Evolutionary conservation across 53 echinoderm and acorn worm species (phyloP), one percentile per base, ranked within the genome.

Genomic region (Temnopleurus reevesii): DNA sequence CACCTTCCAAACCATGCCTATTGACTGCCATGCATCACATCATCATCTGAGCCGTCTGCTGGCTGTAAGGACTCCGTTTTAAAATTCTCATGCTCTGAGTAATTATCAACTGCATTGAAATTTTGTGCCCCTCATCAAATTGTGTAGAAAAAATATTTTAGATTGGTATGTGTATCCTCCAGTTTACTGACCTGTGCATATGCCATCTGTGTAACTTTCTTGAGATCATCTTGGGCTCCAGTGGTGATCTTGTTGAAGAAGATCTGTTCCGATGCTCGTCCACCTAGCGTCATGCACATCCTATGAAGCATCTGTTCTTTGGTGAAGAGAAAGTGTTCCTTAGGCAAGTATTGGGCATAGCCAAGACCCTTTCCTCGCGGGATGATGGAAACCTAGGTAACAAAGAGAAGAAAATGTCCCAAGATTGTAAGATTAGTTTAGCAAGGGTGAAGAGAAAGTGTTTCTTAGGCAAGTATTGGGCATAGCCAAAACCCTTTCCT

Each of bases 201-300:
- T 8, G 95, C 95, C 56, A 92, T 84, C 91, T 97, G 98, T 17
- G 98, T 97, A 65, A 97, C 95, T 76, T 97, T 97, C 90, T 94
- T 95, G 2, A 97, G 93, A 76, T 97, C 98, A 90, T 97, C 98
- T 60, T 97, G 95, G 12, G 98, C 98, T 43, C 98, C 98, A 12
- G 98, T 95, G 19, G 98, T 97, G 57, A 97, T 94, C 82, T 90
- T 94, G 36, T 86, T 77, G 59, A 97, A 97, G 93, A 97, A 97
- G 53, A 95, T 95, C 81, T 97, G 94, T 77, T 97, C 98, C 0
- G 98, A 89, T 12, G 90, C 95, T 23, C 98, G 83, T 17, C 98
- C 98, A 12, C 98, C 98, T 31, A 97, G 79, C 77, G 93, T 95
- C 98, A 97, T 97, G 55, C 98, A 97, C 95, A 97, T 97, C 24